Evolutionary conservation across 2,888 invertebrate species (phyloP).

Genomic region (Diarsia brunnea): DNA sequence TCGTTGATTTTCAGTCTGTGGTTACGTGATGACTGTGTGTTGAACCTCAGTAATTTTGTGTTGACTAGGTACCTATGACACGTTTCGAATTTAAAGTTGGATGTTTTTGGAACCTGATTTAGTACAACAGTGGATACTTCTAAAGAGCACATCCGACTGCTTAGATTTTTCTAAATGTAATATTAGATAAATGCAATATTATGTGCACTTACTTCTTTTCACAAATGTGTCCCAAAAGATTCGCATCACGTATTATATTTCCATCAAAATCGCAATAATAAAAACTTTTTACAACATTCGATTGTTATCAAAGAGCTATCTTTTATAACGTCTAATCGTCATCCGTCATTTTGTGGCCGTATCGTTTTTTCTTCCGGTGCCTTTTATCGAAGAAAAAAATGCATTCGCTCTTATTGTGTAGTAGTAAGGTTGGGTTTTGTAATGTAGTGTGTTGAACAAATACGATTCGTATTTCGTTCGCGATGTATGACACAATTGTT

Average conservation of each 20-base stretch:
- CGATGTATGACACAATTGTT: conserved; percentile 82
- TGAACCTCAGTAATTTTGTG: background rate
- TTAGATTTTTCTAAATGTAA: background rate
- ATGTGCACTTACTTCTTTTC: conserved; percentile 3
- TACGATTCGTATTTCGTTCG: conserved; percentile 71
- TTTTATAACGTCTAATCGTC: conserved; percentile 70
- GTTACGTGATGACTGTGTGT: conserved; percentile 24
- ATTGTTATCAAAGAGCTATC: conserved; percentile 58
- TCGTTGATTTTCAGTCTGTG: conserved; percentile 38
- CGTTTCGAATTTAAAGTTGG: conserved; percentile 1
- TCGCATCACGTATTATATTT: conserved; percentile 50
- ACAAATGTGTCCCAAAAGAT: conserved; percentile 32
- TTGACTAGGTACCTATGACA: background rate
- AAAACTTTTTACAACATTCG: conserved; percentile 32
- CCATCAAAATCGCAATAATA: conserved; percentile 53
- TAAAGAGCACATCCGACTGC: background rate
- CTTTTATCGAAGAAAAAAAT: conserved; percentile 5
- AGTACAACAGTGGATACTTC: background rate
- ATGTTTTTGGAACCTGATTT: background rate
- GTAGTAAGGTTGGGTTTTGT: conserved; percentile 65
- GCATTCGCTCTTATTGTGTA: conserved; percentile 31
- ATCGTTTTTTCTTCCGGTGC: conserved; percentile 72
- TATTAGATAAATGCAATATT: background rate
- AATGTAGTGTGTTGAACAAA: conserved; percentile 41
- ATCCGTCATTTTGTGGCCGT: conserved; percentile 75